Evolutionary conservation across 1,140 invertebrate species (phyloP).

Genomic region (Mycetomoellerius zeteki): DNA sequence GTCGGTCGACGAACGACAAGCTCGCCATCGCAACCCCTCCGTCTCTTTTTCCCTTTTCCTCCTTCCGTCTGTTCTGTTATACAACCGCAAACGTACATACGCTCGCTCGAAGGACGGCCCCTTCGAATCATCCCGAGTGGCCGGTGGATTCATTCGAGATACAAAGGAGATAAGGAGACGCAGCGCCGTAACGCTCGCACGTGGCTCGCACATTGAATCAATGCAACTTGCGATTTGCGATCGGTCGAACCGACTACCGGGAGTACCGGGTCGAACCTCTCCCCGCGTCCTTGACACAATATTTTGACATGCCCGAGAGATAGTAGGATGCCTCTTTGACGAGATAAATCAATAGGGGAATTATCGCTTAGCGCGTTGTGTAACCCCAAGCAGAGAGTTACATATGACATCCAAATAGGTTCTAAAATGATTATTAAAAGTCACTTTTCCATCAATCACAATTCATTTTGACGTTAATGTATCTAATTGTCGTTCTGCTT

Average conservation of each 20-base stretch:
- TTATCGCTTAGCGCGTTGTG: not conserved
- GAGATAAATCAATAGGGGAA: conserved; percentile 59
- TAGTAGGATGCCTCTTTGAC: conserved; percentile 2
- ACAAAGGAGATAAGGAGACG: conserved; percentile 45
- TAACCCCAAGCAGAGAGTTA: too few species aligned
- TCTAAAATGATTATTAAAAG: too few species aligned
- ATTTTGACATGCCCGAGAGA: conserved; percentile 73
- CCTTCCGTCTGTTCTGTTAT: conserved; percentile 83
- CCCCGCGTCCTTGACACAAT: conserved; percentile 79
- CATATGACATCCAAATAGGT: too few species aligned
- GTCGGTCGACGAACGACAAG: conserved; percentile 60
- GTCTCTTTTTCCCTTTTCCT: conserved; percentile 46
- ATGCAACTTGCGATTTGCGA: conserved; percentile 47
- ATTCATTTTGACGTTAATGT: too few species aligned
- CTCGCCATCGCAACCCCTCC: not conserved
- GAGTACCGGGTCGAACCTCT: not conserved
- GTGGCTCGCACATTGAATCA: conserved; percentile 25
- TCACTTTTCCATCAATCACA: too few species aligned
- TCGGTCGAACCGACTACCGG: not conserved
- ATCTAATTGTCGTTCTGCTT: too few species aligned
- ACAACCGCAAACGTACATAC: conserved; percentile 72
- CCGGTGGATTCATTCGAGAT: conserved; percentile 59
- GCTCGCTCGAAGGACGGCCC: conserved; percentile 15
- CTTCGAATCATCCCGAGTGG: not conserved
- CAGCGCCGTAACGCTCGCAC: conserved; percentile 28